Evolutionary conservation across 2,888 invertebrate genomes (phyloP).

Genomic region (Drosophila kambysellisi): DNA sequence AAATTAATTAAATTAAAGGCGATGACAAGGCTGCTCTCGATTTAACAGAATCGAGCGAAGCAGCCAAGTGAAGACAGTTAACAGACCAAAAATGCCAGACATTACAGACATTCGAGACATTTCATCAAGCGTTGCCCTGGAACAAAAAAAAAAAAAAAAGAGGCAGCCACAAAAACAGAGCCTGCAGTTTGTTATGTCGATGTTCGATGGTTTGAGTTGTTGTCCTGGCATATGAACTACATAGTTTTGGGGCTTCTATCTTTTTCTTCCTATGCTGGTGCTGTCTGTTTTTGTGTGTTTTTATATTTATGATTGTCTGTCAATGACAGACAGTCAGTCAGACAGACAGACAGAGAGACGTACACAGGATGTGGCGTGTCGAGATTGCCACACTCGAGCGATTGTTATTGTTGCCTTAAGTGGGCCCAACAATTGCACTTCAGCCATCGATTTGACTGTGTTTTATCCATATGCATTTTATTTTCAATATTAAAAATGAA

Average conservation of each 20-base stretch:
- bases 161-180: slow-evolving; percentile 51
- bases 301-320: slow-evolving; percentile 74
- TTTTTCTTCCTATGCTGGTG: slow-evolving; percentile 36
- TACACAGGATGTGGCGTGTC: slow-evolving; percentile 18
- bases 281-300: slow-evolving; percentile 47
- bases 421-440: slow-evolving; percentile 54
- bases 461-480: slow-evolving; percentile 25
- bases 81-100: slow-evolving; percentile 36
- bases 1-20: slow-evolving; percentile 54
- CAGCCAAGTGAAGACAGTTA: slow-evolving; percentile 31
- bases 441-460: slow-evolving; percentile 61
- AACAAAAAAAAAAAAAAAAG: slow-evolving; percentile 12
- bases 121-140: slow-evolving; percentile 72
- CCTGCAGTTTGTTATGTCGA: slow-evolving; percentile 73
- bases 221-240: slow-evolving; percentile 47
- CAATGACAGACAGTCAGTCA: slow-evolving; percentile 63
- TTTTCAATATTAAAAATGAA: slow-evolving; percentile 62
- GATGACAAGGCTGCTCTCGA: slow-evolving; percentile 40
- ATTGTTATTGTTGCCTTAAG: slow-evolving; percentile 69
- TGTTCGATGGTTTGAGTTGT: slow-evolving; percentile 48
- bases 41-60: slow-evolving; percentile 39
- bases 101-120: slow-evolving; percentile 48
- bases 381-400: slow-evolving; percentile 60
- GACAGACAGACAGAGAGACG: slow-evolving; percentile 27
- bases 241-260: slow-evolving; percentile 40